phyloP scores from a whole-genome alignment of 2,888 invertebrate genomes.

The Magallana nippona region DNA sequence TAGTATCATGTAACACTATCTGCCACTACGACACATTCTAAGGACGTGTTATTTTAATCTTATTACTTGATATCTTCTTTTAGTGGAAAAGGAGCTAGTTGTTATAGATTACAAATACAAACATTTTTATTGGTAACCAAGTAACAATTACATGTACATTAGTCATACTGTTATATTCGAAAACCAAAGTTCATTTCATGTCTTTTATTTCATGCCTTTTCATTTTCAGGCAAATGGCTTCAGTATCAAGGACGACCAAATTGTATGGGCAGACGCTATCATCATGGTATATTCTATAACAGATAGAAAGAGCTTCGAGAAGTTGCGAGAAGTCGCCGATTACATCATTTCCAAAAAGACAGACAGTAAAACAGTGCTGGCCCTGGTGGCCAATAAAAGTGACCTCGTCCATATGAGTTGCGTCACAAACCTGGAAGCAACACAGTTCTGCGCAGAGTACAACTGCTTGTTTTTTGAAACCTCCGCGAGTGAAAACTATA shows the following conservation, averaged over 20 bases:
- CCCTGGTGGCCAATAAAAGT: conserved; percentile 71
- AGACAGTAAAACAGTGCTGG: conserved; percentile 63
- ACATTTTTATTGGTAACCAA: no score
- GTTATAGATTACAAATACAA: no score
- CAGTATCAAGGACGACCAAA: conserved; percentile 62
- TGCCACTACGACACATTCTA: no score
- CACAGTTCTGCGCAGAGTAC: conserved; percentile 63
- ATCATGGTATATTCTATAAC: conserved; percentile 72
- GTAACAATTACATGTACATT: no score
- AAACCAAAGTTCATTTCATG: neutral
- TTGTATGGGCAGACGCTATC: conserved; percentile 74
- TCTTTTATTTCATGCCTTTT: neutral
- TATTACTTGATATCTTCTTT: no score
- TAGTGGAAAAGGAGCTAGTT: no score
- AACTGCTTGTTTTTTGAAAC: conserved; percentile 66
- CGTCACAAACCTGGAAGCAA: conserved; percentile 65
- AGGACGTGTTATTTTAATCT: no score
- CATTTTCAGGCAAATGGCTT: conserved; percentile 52
- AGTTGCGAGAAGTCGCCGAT: conserved; percentile 61
- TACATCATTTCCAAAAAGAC: conserved; percentile 60
- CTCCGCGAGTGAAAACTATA: conserved; percentile 69
- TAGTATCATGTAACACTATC: no score
- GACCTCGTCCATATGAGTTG: conserved; percentile 71
- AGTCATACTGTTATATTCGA: no score
- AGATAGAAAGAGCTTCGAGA: conserved; percentile 65